These are phyloP conservation scores for Urocyon cinereoargenteus DNA, from an alignment of 2,797 vertebrate species.

Conservation along the genomic window DNA sequence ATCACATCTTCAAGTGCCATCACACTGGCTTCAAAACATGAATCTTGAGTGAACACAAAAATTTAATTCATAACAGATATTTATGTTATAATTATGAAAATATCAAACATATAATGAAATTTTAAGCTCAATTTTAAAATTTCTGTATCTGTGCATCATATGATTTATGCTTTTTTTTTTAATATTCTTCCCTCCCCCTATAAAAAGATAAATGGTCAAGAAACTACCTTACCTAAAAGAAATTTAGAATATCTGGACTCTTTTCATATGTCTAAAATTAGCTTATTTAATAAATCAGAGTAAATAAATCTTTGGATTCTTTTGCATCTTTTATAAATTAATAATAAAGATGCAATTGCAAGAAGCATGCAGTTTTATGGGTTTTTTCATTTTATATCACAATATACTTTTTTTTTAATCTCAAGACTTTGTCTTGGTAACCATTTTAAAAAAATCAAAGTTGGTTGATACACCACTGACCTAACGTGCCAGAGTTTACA, in stretches of 20 bases:
- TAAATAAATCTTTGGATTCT: neutral
- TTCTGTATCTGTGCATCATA: neutral
- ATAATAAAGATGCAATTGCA: neutral
- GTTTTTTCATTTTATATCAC: neutral
- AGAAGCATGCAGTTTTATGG: neutral
- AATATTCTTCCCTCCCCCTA: neutral
- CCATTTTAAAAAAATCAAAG: neutral
- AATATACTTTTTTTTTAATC: neutral
- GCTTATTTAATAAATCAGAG: neutral
- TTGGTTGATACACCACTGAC: neutral
- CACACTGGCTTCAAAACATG: neutral
- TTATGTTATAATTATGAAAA: neutral
- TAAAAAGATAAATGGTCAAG: neutral
- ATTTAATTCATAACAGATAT: neutral
- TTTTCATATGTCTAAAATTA: neutral
- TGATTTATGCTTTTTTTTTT: neutral
- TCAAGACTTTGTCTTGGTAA: neutral
- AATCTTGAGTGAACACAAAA: neutral
- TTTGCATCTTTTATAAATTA: neutral
- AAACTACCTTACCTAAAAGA: constrained; percentile 14
- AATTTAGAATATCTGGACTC: neutral
- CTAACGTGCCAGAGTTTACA: neutral
- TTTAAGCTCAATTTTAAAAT: neutral
- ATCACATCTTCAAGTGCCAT: neutral
- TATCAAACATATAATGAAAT: neutral